These are phyloP conservation scores for Leuciscus waleckii DNA, from an alignment of 2,797 vertebrate species.

Conservation along the genomic window DNA sequence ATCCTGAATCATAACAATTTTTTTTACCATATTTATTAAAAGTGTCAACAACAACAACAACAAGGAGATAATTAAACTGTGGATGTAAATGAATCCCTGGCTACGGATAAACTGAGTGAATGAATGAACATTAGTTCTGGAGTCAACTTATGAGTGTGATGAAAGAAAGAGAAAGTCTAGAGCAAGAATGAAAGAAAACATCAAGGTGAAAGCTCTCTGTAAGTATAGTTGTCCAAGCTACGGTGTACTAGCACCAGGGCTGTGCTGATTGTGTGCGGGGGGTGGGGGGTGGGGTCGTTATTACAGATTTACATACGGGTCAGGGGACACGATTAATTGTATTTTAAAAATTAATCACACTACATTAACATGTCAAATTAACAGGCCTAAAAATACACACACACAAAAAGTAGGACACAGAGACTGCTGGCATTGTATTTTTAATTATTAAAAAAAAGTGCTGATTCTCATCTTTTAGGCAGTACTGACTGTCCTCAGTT, in stretches of 20 bases:
- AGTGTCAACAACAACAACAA: not conserved
- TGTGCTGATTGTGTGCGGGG: not conserved
- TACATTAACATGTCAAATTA: slow-evolving; percentile 15
- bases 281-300: slow-evolving; percentile 13
- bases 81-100: not conserved
- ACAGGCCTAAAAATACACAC: slow-evolving; percentile 27
- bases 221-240: not conserved
- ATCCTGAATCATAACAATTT: not conserved
- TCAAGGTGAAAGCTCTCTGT: slow-evolving; percentile 5
- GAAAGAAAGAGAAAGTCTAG: slow-evolving; percentile 41
- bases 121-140: not conserved
- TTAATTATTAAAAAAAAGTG: slow-evolving; percentile 15
- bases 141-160: slow-evolving; percentile 42
- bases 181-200: slow-evolving; percentile 5
- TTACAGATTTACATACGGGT: slow-evolving; percentile 16
- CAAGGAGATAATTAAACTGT: not conserved
- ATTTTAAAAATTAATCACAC: slow-evolving; percentile 21
- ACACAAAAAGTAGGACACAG: slow-evolving; percentile 15
- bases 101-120: not conserved
- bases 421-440: slow-evolving; percentile 13
- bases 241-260: not conserved
- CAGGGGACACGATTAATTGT: slow-evolving; percentile 24
- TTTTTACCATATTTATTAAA: not conserved
- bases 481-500: not conserved
- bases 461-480: not conserved